A percentile compares a stretch with the other conserved stretches of the same genome.
These are phyloP conservation scores for Drosophila orena DNA, from an alignment of 1,140 invertebrate species.

Conservation along the genomic window DNA sequence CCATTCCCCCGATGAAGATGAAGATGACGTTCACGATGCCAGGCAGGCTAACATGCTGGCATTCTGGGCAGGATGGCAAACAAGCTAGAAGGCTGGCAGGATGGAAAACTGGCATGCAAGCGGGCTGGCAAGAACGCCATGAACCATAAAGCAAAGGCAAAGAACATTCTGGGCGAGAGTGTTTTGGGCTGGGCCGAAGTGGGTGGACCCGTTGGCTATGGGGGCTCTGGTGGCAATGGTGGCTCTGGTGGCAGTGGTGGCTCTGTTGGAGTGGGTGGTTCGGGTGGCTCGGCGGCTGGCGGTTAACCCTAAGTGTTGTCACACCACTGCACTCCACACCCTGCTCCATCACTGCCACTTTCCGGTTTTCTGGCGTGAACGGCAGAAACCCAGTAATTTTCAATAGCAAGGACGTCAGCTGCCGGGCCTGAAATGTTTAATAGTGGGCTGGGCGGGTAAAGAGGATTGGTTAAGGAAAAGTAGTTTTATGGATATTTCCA, in stretches of 20 bases:
- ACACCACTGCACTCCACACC: conserved; percentile 28
- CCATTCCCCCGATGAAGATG: conserved; percentile 38
- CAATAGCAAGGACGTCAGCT: conserved; percentile 35
- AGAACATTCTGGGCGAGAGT: conserved; percentile 49
- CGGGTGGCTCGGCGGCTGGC: conserved; percentile 48
- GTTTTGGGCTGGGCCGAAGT: background rate
- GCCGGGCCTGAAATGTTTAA: conserved; percentile 10
- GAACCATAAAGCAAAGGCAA: conserved; percentile 59
- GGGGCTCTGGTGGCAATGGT: conserved; percentile 28
- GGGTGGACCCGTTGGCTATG: conserved; percentile 30
- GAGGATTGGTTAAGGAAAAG: background rate
- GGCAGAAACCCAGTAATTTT: conserved; percentile 68
- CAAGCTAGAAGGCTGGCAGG: conserved; percentile 13
- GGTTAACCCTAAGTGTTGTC: conserved; percentile 81
- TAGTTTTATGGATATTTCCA: background rate
- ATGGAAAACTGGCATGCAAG: conserved; percentile 21
- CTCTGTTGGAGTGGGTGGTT: conserved; percentile 29
- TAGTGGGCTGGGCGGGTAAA: conserved; percentile 6
- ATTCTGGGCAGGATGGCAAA: conserved; percentile 27
- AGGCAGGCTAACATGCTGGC: conserved; percentile 32
- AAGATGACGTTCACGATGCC: conserved; percentile 45
- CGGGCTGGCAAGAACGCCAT: conserved; percentile 48
- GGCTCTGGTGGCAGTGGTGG: conserved; percentile 35
- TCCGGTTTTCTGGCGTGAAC: conserved; percentile 55
- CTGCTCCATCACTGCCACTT: conserved; percentile 53